Base-by-base conservation (phyloP, 2,888 invertebrate species). In the Lypha dubia region DNA sequence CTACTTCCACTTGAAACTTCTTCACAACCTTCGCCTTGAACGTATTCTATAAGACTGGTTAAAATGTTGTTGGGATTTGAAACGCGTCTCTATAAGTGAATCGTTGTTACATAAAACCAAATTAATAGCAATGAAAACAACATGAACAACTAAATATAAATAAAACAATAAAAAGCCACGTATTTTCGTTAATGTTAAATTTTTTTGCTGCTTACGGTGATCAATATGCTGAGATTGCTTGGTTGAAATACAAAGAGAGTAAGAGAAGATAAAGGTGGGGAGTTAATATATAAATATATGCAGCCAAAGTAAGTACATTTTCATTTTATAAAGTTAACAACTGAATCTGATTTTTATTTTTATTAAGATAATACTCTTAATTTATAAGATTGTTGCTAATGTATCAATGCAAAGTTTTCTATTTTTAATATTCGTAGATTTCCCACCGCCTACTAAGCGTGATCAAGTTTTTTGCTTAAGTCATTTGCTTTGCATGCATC, bases 21-120 rank as follows among this genome's bases (percentile, higher is more conserved):
- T 63, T 24, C 32, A 85, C 90, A 91, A 91, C 91, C 91, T 91
- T 91, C 89, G 89, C 89, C 89, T 90, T 89, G 90, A 88, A 90
- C 90, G 90, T 86, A 87, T 88, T 88, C 86, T 86, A 85, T 85
- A 84, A 87, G 88, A 91, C 91, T 91, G 90, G 87, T 86, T 71
- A 67, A 70, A 63, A 41, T 63, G 22, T 71, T 75, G 65, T 75
- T 51, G 60, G 24, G 24, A 24, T 38, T 63, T 73, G 49, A 65
- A 79, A 51, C 63, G 77, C 58, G 51, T 70, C 67, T 79, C 75
- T 84, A 74, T 51, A 67, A 56, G n/a, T 62, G 58, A 70, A 53
- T 46, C 60, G 17, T 28, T 51, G 17, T 28, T 32, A 22, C 7
- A 32, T 28, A 63, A 65, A 38, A 63, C 44, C 22, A 65, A 44